Percentiles rank a stretch among this genome's conserved stretches.
phyloP scores from a whole-genome alignment of 2,113 vertebrate genomes.

The Chelonoidis abingdonii region DNA sequence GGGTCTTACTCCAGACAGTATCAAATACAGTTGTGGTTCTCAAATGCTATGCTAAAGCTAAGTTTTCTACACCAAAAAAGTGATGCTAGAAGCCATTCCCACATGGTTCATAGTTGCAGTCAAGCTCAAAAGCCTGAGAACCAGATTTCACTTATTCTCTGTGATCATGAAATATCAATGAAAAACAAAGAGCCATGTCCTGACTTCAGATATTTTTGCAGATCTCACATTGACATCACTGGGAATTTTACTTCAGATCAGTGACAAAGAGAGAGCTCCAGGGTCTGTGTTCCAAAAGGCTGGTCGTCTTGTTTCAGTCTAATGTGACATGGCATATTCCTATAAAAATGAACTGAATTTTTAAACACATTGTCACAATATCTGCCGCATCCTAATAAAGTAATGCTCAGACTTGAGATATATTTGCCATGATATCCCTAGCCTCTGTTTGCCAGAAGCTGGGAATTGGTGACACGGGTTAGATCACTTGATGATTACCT shows the following conservation, averaged over 20 bases:
- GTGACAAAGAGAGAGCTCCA: slow-evolving; percentile 22
- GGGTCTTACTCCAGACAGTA: neutral
- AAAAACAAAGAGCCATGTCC: slow-evolving; percentile 61
- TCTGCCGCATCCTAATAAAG: neutral
- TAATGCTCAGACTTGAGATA: neutral
- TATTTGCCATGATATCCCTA: neutral
- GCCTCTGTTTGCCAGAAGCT: slow-evolving; percentile 1
- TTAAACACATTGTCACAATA: neutral
- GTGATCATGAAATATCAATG: neutral
- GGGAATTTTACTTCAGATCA: slow-evolving; percentile 25
- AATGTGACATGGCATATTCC: neutral
- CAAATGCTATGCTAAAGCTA: neutral
- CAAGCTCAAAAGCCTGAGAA: slow-evolving; percentile 11
- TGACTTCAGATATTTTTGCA: slow-evolving; percentile 54
- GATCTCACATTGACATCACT: neutral
- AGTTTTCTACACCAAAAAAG: neutral
- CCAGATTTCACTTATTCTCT: slow-evolving; percentile 8
- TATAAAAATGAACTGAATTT: slow-evolving; percentile 26
- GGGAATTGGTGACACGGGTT: neutral
- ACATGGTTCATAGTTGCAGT: neutral
- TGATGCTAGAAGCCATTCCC: neutral
- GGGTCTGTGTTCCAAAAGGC: slow-evolving; percentile 16
- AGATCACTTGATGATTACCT: too few species aligned
- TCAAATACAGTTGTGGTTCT: too few species aligned
- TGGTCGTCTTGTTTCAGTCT: slow-evolving; percentile 35